phyloP scores from a whole-genome alignment of 1,140 invertebrate species.

The Varroa destructor region DNA sequence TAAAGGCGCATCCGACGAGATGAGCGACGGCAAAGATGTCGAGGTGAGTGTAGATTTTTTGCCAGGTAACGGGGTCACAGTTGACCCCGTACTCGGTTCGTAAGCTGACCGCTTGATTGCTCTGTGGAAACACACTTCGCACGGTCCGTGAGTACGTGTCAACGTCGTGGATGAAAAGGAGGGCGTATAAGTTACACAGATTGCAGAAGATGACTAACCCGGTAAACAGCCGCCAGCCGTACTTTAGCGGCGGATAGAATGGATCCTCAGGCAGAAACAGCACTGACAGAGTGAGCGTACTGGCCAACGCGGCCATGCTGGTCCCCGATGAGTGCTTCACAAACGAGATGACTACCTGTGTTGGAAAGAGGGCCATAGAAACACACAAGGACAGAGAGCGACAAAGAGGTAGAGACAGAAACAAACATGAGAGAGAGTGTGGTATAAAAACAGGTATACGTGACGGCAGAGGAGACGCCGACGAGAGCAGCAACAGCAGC shows the following conservation, averaged over 20 bases:
- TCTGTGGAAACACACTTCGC: constrained; percentile 20
- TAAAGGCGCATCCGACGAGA: constrained; percentile 92
- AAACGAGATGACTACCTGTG: constrained; percentile 21
- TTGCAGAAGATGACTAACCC: constrained; percentile 14
- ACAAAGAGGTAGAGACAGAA: too few relatives aligned
- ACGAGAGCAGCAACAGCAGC: too few relatives aligned
- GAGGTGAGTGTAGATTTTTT: constrained; percentile 74
- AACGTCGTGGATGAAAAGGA: constrained; percentile 24
- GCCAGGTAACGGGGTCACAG: constrained; percentile 76
- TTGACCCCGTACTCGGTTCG: constrained; percentile 98
- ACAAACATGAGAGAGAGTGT: too few relatives aligned
- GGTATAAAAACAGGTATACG: too few relatives aligned
- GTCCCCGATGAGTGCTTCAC: constrained; percentile 11
- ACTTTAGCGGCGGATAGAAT: constrained; percentile 12
- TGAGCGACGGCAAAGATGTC: constrained; percentile 96
- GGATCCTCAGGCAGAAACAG: constrained; percentile 19
- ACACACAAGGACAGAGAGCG: too few relatives aligned
- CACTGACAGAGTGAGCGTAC: background rate
- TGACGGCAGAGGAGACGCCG: too few relatives aligned
- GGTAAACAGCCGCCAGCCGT: constrained; percentile 1
- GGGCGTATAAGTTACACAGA: constrained; percentile 18
- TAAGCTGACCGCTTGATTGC: constrained; percentile 51
- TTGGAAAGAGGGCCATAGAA: too few relatives aligned
- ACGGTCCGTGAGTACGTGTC: background rate
- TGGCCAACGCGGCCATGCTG: background rate